These are phyloP conservation scores for Ivindomyrus marchei DNA, from an alignment of 2,113 vertebrate species.

Conservation along the genomic window DNA sequence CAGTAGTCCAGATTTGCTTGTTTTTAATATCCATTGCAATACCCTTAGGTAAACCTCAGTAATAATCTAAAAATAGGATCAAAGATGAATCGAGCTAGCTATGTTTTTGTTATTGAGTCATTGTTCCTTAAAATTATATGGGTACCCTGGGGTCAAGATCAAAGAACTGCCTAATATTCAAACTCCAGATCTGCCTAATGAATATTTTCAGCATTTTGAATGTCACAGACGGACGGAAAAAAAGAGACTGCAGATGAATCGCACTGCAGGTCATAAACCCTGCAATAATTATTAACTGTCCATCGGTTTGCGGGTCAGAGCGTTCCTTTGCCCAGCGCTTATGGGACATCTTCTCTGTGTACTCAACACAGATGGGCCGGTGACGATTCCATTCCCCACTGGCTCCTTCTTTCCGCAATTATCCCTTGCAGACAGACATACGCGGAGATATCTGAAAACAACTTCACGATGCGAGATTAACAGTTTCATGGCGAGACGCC, in stretches of 20 bases:
- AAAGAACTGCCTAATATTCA: conserved; percentile 8
- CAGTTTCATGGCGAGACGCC: background rate
- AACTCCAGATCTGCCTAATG: conserved; percentile 12
- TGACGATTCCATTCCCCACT: background rate
- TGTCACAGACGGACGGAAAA: background rate
- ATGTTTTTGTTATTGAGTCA: conserved; percentile 2
- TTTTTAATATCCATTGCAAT: conserved; percentile 11
- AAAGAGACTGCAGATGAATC: background rate
- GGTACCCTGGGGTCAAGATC: conserved; percentile 12
- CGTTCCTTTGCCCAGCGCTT: background rate
- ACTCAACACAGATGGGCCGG: background rate
- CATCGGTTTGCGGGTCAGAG: background rate
- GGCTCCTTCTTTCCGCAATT: background rate
- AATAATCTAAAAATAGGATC: conserved; percentile 13
- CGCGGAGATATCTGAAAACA: background rate
- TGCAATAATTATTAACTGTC: background rate
- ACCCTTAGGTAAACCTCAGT: conserved; percentile 2
- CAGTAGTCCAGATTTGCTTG: background rate
- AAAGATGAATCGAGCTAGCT: background rate
- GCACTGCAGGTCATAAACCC: background rate
- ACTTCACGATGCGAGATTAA: background rate
- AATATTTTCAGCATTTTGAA: background rate
- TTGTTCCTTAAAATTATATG: conserved; percentile 8
- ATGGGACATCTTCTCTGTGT: background rate
- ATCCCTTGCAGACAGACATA: background rate